These are phyloP conservation scores for Archaeoteleia sp. DNA, from an alignment of 2,888 invertebrate genomes.

Conservation along the genomic window DNA sequence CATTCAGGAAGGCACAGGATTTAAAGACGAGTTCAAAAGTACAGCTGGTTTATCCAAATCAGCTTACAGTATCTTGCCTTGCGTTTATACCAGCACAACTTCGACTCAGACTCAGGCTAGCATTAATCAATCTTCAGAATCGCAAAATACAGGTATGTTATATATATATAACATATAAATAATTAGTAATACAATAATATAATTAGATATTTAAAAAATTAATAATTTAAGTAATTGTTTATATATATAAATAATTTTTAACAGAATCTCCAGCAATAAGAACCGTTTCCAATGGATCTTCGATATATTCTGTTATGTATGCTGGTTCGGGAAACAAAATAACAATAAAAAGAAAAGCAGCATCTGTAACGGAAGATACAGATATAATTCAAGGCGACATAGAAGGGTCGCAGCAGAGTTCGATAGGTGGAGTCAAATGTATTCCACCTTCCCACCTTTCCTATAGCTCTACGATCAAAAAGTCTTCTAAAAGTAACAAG, in stretches of 20 bases:
- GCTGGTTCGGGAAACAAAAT: constrained; percentile 89
- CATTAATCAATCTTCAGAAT: constrained; percentile 60
- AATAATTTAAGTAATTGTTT: no score
- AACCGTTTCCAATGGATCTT: constrained; percentile 78
- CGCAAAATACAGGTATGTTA: constrained; percentile 63
- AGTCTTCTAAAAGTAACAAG: constrained; percentile 71
- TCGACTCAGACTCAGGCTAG: constrained; percentile 76
- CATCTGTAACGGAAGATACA: constrained; percentile 76
- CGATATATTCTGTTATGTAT: constrained; percentile 86
- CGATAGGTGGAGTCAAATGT: constrained; percentile 69
- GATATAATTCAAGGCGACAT: constrained; percentile 61
- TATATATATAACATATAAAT: no score
- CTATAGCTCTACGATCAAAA: constrained; percentile 70
- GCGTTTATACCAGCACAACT: constrained; percentile 82
- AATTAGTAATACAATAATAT: no score
- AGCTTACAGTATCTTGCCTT: constrained; percentile 84
- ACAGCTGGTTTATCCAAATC: constrained; percentile 84
- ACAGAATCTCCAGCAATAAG: constrained; percentile 68
- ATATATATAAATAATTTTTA: constrained; percentile 4
- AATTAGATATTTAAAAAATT: no score
- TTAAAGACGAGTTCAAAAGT: constrained; percentile 85
- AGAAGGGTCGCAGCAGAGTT: constrained; percentile 62
- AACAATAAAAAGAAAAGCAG: constrained; percentile 86
- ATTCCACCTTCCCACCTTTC: constrained; percentile 70
- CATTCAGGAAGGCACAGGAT: constrained; percentile 87